These are phyloP conservation scores for Bibio marci DNA, from an alignment of 2,888 invertebrate species.

Conservation along the genomic window DNA sequence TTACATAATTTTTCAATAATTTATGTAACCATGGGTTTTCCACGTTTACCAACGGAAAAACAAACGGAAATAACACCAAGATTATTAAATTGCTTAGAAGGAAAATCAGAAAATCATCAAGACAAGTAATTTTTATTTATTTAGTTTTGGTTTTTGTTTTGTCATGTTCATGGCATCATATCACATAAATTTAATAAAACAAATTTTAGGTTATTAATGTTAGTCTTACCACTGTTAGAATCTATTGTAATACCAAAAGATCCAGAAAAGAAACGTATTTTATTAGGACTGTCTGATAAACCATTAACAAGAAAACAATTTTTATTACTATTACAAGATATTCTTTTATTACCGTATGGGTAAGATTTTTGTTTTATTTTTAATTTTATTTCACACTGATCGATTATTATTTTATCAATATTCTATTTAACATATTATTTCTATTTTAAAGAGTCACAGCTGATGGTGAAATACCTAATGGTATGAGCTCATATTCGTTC, in stretches of 20 bases:
- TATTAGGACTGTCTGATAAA: constrained; percentile 56
- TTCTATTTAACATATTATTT: too few species aligned
- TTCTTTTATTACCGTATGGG: constrained; percentile 75
- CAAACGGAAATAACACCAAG: constrained; percentile 59
- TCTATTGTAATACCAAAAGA: constrained; percentile 45
- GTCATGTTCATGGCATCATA: too few species aligned
- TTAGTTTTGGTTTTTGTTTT: neutral
- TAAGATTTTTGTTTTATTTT: constrained; percentile 23
- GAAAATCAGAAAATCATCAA: constrained; percentile 67
- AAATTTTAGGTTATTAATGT: constrained; percentile 50
- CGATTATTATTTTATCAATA: neutral
- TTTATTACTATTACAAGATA: constrained; percentile 61
- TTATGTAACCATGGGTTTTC: constrained; percentile 84
- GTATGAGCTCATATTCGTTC: constrained; percentile 58
- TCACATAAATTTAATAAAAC: neutral
- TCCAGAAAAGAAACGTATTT: constrained; percentile 40
- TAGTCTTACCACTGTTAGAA: constrained; percentile 64
- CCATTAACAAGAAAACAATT: constrained; percentile 35
- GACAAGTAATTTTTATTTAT: constrained; percentile 43
- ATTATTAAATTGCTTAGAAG: constrained; percentile 58
- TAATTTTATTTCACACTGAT: neutral
- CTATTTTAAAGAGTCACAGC: too few species aligned
- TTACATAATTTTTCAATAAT: constrained; percentile 83
- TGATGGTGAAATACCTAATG: constrained; percentile 43
- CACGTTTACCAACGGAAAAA: constrained; percentile 54